These are phyloP conservation scores for Onychomys leucogaster DNA, from an alignment of 2,797 vertebrate genomes.

Conservation along the genomic window DNA sequence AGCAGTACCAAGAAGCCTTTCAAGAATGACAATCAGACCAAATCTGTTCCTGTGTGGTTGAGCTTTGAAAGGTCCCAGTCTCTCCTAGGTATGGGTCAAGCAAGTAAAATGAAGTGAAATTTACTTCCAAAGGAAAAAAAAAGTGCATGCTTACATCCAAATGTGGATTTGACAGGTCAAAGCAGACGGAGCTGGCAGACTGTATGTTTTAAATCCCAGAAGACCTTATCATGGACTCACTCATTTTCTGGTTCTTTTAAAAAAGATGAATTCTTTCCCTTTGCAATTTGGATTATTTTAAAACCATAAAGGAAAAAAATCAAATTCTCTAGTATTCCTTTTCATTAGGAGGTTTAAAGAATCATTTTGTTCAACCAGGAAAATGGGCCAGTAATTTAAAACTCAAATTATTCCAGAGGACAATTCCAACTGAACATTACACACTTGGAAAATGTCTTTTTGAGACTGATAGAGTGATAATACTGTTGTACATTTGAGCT, in stretches of 20 bases:
- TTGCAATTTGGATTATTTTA: background rate
- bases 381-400: background rate
- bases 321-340: background rate
- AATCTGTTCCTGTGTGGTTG: background rate
- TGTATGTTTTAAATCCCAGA: background rate
- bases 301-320: slow-evolving; percentile 17
- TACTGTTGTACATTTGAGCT: background rate
- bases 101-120: background rate
- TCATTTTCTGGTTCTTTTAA: background rate
- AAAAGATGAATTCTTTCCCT: background rate
- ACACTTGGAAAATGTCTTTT: background rate
- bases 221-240: background rate
- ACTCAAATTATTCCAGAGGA: background rate
- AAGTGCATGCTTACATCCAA: background rate
- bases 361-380: background rate
- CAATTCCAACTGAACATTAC: background rate
- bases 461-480: background rate
- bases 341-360: background rate
- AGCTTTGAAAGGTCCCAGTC: background rate
- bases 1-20: background rate
- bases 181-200: background rate
- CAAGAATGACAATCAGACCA: background rate
- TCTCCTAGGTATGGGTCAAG: background rate
- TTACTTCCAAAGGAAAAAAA: background rate
- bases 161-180: background rate